Conservation (phyloP, 2,888 invertebrate genomes). For the Drosophila neonasuta region DNA sequence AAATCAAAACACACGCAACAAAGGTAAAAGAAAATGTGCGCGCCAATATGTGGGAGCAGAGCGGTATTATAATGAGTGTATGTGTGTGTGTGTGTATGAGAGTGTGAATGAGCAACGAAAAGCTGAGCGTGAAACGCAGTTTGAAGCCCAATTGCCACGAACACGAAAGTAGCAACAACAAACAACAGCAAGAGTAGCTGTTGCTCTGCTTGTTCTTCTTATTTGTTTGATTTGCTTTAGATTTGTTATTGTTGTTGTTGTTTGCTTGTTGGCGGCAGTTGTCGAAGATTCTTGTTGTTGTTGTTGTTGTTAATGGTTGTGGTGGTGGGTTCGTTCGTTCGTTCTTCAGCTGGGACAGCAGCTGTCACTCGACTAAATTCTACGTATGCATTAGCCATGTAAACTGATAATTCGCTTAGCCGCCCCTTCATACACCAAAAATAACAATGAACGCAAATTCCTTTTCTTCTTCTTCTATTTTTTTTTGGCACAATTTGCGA, state of each 20-base stretch:
- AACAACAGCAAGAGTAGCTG: slow-evolving; percentile 19
- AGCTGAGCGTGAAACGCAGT: slow-evolving; percentile 60
- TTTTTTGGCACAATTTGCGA: slow-evolving; percentile 46
- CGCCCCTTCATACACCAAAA: not conserved
- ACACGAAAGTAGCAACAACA: slow-evolving; percentile 37
- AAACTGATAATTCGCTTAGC: slow-evolving; percentile 21
- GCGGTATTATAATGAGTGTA: slow-evolving; percentile 11
- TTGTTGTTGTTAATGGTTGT: slow-evolving; percentile 13
- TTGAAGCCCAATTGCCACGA: slow-evolving; percentile 72
- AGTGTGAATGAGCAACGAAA: slow-evolving; percentile 61
- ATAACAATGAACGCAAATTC: slow-evolving; percentile 15
- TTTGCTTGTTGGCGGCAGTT: slow-evolving; percentile 25
- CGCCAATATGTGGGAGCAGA: slow-evolving; percentile 66
- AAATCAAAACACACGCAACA: slow-evolving; percentile 72
- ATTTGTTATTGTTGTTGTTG: slow-evolving; percentile 8
- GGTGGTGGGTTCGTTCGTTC: slow-evolving; percentile 38
- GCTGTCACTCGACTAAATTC: slow-evolving; percentile 40
- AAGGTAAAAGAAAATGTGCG: slow-evolving; percentile 77
- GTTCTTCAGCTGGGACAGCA: slow-evolving; percentile 24
- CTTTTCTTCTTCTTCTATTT: not conserved
- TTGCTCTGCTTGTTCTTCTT: slow-evolving; percentile 32
- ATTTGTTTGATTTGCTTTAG: slow-evolving; percentile 22
- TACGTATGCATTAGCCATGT: slow-evolving; percentile 5
- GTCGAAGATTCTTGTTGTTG: slow-evolving; percentile 20
- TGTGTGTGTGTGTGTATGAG: slow-evolving; percentile 15